Evolutionary conservation across 2,113 vertebrate genomes (phyloP).

Genomic region (Melanerpes aurifrons): DNA sequence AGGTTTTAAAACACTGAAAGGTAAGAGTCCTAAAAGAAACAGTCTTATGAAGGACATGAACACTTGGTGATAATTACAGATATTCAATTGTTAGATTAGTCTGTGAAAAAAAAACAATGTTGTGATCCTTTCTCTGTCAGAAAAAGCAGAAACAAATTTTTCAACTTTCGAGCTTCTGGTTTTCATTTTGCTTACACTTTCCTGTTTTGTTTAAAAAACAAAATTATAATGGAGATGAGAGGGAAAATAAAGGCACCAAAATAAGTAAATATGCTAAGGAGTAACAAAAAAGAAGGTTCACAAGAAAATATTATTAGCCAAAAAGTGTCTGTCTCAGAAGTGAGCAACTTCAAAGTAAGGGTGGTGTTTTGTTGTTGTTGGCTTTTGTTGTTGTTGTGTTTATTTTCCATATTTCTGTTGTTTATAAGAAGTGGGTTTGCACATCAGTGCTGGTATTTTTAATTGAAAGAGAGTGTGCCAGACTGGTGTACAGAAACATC

Average conservation of each 20-base stretch:
- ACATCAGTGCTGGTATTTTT: not conserved
- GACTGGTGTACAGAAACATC: not conserved
- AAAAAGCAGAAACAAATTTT: not conserved
- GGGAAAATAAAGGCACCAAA: not conserved
- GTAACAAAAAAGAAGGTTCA: not conserved
- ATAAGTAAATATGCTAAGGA: not conserved
- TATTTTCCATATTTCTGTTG: not conserved
- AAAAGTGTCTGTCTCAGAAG: not conserved
- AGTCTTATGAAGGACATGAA: not conserved
- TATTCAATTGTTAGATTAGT: not conserved
- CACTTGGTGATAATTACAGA: not conserved
- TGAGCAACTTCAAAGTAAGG: not conserved
- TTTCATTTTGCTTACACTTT: not conserved
- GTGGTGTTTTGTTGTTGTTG: too few species aligned
- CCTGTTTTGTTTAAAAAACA: not conserved
- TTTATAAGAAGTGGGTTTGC: not conserved
- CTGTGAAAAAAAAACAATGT: not conserved
- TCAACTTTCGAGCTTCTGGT: not conserved
- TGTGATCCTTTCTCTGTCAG: not conserved
- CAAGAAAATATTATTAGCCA: not conserved
- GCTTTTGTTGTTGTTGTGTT: not conserved
- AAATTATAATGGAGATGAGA: not conserved
- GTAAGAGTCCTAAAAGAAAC: not conserved
- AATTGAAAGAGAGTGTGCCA: not conserved
- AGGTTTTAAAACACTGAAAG: not conserved